These are phyloP conservation scores for Odontophorus gujanensis DNA, from an alignment of 2,113 vertebrate species.

Conservation along the genomic window DNA sequence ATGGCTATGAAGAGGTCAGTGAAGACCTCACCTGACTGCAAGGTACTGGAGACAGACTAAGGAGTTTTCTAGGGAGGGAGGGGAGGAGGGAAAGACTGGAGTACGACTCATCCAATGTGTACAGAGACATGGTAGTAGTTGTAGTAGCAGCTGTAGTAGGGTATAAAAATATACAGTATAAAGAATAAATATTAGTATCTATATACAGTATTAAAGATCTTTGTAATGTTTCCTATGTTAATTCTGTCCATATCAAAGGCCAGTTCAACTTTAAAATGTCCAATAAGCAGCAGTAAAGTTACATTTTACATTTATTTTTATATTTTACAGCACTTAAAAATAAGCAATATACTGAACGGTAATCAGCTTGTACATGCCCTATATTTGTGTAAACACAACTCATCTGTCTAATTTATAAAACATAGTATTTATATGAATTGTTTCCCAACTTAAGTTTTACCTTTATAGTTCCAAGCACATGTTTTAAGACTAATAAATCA, in stretches of 20 bases:
- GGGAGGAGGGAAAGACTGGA: neutral
- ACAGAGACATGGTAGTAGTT: neutral
- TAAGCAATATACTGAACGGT: neutral
- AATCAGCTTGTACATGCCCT: neutral
- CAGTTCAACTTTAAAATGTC: neutral
- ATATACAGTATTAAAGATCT: neutral
- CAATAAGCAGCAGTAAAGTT: neutral
- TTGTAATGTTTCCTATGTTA: neutral
- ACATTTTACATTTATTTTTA: neutral
- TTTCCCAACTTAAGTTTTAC: neutral
- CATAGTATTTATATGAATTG: neutral
- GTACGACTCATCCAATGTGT: accelerated
- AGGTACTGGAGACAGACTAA: neutral
- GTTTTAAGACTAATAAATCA: slow-evolving; percentile 2
- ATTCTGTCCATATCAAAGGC: neutral
- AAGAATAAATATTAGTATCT: neutral
- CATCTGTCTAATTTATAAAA: neutral
- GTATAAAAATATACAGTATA: neutral
- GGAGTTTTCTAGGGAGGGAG: neutral
- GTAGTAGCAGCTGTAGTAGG: neutral
- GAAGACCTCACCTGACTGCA: neutral
- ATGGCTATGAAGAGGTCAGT: neutral
- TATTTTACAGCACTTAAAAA: neutral
- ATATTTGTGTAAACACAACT: neutral
- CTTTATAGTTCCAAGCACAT: neutral